Evolutionary conservation across 2,888 invertebrate species (phyloP).

Genomic region (Stenichneumon culpator): DNA sequence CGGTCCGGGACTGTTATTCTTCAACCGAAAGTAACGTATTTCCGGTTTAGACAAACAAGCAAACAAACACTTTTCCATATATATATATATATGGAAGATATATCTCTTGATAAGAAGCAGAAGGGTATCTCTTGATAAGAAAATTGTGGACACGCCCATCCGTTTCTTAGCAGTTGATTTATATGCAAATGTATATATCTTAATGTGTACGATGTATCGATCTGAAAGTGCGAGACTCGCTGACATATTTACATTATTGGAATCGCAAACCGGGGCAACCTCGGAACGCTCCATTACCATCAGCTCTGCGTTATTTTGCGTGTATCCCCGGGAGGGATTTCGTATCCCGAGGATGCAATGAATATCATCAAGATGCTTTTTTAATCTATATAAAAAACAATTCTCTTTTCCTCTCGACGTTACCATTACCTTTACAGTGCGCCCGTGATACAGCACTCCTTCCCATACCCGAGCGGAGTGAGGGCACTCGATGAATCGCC

Average conservation of each 20-base stretch:
- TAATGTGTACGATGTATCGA: conserved; percentile 2
- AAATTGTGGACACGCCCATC: no score
- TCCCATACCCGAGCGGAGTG: not conserved
- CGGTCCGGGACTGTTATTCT: no score
- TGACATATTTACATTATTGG: conserved; percentile 25
- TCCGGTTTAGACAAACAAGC: no score
- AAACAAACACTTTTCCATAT: no score
- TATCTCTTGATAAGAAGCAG: no score
- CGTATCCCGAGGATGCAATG: conserved; percentile 33
- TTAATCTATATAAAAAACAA: not conserved
- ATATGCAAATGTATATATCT: not conserved
- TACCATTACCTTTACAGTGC: not conserved
- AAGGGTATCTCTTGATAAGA: no score
- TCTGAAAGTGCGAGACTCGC: not conserved
- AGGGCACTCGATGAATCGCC: conserved; percentile 51
- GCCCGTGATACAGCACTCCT: not conserved
- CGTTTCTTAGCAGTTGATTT: no score
- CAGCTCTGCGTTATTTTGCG: conserved; percentile 22
- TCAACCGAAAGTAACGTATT: no score
- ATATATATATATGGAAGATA: no score
- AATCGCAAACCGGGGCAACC: not conserved
- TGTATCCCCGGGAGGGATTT: conserved; percentile 4
- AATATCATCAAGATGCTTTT: conserved; percentile 19
- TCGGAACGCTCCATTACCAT: conserved; percentile 10
- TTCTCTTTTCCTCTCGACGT: not conserved